A percentile compares a stretch with the other conserved stretches of the same genome.
These are phyloP conservation scores for Xiphophorus birchmanni DNA, from an alignment of 2,797 vertebrate genomes.

Conservation along the genomic window DNA sequence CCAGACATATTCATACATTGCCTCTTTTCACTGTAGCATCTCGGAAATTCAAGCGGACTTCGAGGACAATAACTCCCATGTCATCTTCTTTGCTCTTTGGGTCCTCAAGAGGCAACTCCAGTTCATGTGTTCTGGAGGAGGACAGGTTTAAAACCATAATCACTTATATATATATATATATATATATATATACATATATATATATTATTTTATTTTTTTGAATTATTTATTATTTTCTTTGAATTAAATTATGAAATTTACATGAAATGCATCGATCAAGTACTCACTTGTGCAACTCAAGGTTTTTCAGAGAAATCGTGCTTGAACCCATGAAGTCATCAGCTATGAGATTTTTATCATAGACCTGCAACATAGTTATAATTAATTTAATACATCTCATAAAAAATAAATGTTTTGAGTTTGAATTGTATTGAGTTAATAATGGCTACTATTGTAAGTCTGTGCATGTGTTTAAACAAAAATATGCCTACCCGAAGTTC, in stretches of 20 bases:
- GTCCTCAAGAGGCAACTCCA: constrained; percentile 86
- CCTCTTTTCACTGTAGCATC: constrained; percentile 90
- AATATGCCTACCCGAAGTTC: constrained; percentile 82
- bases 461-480: constrained; percentile 1
- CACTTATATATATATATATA: neutral
- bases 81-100: constrained; percentile 91
- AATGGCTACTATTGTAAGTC: neutral
- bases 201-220: neutral
- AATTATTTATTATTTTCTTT: neutral
- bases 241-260: neutral
- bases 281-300: constrained; percentile 89
- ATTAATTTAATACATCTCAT: neutral
- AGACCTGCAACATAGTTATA: constrained; percentile 80
- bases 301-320: constrained; percentile 77
- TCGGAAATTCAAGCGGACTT: constrained; percentile 86
- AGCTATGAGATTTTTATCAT: constrained; percentile 90
- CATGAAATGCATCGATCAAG: neutral
- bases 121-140: constrained; percentile 82
- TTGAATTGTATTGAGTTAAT: neutral
- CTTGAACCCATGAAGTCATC: constrained; percentile 96
- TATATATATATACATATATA: no score
- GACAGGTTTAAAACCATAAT: constrained; percentile 4
- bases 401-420: neutral
- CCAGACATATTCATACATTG: constrained; percentile 58
- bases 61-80: constrained; percentile 91